Percentiles rank a stretch among this genome's conserved stretches.
phyloP scores from a whole-genome alignment of 2,113 vertebrate genomes.

The Hypocryptadius cinnamomeus region DNA sequence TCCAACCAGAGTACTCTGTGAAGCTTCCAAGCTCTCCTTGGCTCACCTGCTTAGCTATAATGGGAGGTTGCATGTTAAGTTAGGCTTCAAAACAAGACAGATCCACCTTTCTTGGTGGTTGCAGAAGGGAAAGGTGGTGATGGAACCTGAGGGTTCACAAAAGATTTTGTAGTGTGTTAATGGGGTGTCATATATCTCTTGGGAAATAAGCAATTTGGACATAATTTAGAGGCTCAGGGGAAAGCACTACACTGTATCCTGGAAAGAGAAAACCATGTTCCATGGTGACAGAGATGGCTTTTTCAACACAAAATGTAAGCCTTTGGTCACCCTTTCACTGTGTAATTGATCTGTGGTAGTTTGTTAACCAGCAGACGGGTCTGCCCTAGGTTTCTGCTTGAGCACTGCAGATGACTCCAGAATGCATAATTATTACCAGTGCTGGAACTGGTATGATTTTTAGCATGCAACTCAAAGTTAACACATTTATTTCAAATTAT shows the following conservation, averaged over 20 bases:
- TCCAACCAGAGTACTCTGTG: background rate
- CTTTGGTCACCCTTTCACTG: background rate
- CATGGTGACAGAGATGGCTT: background rate
- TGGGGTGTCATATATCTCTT: background rate
- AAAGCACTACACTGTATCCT: background rate
- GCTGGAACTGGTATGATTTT: background rate
- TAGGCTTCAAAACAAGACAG: background rate
- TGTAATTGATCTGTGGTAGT: background rate
- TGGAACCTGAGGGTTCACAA: background rate
- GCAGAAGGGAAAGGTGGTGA: background rate
- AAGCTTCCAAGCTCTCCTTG: background rate
- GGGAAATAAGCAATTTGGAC: background rate
- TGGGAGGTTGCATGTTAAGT: background rate
- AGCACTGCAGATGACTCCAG: background rate
- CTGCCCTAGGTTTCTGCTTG: background rate
- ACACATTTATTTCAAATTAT: background rate
- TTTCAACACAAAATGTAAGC: background rate
- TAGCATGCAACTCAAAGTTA: background rate
- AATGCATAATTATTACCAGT: background rate
- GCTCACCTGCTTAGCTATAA: background rate
- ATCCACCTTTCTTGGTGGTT: background rate
- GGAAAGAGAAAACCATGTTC: background rate
- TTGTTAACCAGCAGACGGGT: background rate
- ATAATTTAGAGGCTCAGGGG: background rate
- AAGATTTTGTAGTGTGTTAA: background rate